Conservation (phyloP, 2,113 vertebrate genomes). For the Apodemus sylvaticus region DNA sequence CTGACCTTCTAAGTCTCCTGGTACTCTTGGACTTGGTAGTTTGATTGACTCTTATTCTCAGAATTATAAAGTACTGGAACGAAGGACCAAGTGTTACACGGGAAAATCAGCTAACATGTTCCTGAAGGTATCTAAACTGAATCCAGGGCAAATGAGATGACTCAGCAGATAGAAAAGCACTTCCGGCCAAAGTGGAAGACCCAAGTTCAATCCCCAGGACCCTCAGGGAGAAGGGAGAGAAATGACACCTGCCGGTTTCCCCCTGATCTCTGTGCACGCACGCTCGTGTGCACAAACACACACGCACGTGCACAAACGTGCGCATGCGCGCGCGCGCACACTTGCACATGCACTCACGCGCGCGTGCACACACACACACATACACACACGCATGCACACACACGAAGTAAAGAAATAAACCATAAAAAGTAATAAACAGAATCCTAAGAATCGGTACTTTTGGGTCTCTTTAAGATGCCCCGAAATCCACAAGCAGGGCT, state of each 20-base stretch:
- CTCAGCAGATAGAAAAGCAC: not conserved
- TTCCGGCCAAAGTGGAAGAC: no score
- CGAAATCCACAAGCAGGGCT: not conserved
- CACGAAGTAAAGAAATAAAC: not conserved
- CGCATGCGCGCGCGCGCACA: no score
- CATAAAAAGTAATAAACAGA: not conserved
- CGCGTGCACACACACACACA: not conserved
- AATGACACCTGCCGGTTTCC: not conserved
- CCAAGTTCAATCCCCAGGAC: not conserved
- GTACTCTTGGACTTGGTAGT: not conserved
- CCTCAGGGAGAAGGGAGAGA: no score
- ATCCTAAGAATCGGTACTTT: not conserved
- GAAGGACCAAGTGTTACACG: not conserved
- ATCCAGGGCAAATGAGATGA: not conserved
- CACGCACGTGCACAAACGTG: not conserved
- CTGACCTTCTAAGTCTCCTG: not conserved
- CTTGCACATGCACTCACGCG: rapidly evolving
- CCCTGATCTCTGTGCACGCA: not conserved
- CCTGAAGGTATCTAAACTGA: not conserved
- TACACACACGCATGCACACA: not conserved
- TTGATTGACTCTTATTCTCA: not conserved
- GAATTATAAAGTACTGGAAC: not conserved
- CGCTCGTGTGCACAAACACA: rapidly evolving
- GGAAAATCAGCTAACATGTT: not conserved
- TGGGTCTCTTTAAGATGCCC: not conserved